Evolutionary conservation across 2,113 vertebrate species (phyloP).

Genomic region (Phalacrocorax pelagicus): DNA sequence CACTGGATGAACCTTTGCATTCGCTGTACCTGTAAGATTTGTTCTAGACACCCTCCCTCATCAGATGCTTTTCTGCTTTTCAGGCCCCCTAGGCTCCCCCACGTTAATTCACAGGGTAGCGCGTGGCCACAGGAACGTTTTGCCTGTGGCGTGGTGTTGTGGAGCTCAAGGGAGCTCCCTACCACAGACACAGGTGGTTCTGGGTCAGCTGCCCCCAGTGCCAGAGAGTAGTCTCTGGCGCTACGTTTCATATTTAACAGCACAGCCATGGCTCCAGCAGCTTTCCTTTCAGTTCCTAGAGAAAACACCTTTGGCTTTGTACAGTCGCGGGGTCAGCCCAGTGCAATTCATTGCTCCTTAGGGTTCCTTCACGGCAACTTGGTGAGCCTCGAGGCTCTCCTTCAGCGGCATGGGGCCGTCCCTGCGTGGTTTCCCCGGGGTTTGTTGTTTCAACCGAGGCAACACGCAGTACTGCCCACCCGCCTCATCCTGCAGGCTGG

Average conservation of each 20-base stretch:
- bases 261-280: neutral
- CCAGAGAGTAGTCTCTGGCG: rapidly evolving
- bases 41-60: neutral
- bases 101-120: neutral
- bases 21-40: neutral
- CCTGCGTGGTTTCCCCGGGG: neutral
- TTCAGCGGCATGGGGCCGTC: rapidly evolving
- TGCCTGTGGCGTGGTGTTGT: rapidly evolving
- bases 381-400: neutral
- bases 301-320: rapidly evolving
- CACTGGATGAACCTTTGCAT: rapidly evolving
- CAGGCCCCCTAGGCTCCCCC: too few species aligned
- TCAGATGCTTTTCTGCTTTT: neutral
- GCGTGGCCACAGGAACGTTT: neutral
- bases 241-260: rapidly evolving
- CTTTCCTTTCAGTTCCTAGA: neutral
- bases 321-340: rapidly evolving
- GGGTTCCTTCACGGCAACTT: neutral
- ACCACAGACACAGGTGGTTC: rapidly evolving
- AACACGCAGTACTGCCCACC: rapidly evolving
- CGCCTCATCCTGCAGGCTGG: neutral
- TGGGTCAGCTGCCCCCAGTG: neutral
- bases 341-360: rapidly evolving
- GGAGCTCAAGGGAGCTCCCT: neutral
- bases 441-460: neutral